Evolutionary conservation across 2,113 vertebrate species (phyloP).

Genomic region (Rhea pennata): DNA sequence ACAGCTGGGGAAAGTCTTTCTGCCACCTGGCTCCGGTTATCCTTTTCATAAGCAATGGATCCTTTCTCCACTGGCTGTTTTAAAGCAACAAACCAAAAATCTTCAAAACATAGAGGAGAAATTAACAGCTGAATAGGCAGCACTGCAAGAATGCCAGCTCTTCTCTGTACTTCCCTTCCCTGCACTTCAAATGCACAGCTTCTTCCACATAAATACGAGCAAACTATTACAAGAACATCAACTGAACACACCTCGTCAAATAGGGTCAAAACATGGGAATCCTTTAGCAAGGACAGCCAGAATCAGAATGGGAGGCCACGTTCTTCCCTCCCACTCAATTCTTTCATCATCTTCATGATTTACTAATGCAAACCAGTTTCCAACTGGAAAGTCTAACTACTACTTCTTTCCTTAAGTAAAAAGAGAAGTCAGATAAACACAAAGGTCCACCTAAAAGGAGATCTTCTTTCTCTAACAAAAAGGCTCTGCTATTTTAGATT

Average conservation of each 20-base stretch:
- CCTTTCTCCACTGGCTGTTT: not conserved
- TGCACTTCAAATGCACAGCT: conserved; percentile 32
- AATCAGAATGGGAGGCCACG: conserved; percentile 26
- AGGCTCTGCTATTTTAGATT: not conserved
- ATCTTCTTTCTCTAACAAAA: not conserved
- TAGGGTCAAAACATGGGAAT: not conserved
- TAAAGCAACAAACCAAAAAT: conserved; percentile 21
- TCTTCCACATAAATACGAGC: conserved; percentile 33
- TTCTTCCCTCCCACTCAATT: not conserved
- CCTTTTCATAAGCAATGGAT: not conserved
- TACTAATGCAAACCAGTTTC: not conserved
- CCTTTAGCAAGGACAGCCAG: not conserved
- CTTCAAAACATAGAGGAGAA: conserved; percentile 25
- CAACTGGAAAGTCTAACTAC: not conserved
- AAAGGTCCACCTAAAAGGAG: not conserved
- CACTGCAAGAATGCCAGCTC: conserved; percentile 9
- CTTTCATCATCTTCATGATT: not conserved
- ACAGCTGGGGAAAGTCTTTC: not conserved
- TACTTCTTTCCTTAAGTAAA: not conserved
- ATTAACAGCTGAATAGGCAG: conserved; percentile 17
- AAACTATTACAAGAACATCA: conserved; percentile 35
- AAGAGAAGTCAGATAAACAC: not conserved
- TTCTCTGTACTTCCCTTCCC: not conserved
- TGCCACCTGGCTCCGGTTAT: not conserved
- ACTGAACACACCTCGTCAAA: not conserved